Base-by-base conservation (phyloP, 2,113 vertebrate genomes). In the Chlorocebus sabaeus region DNA sequence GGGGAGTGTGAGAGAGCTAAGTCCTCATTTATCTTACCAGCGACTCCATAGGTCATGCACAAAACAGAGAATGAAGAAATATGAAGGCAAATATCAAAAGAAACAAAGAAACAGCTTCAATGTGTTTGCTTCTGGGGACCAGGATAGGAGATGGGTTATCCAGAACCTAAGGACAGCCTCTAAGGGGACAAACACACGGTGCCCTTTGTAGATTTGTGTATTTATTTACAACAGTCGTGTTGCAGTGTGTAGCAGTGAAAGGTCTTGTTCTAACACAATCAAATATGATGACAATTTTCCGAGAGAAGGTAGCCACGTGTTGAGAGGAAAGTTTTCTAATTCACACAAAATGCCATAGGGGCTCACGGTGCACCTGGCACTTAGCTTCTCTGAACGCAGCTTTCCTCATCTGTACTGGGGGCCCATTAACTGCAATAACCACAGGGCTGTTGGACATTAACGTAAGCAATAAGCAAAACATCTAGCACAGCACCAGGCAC, bases 381-480 rank as follows among this genome's bases (percentile, higher is more conserved):
- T 22, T 75, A 16, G 0, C 30, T 38, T 73, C 79, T 43, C 22
- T 18, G 59, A 25, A 68, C 6, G 11, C 52, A 30, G 61, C 38
- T n/a, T 25, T 67, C 78, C 8, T 59, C 57, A 9, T 81, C 32
- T 25, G 17, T 38, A 17, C 12, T 2, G 40, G 10, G 20, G 22
- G 32, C 64, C 64, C 35, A 48, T 1, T 5, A 35, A 27, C 3
- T 6, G 25, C 80, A 20, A 8, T 22, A 14, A 8, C 17, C 90
- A 35, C 76, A 17, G 61, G 20, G 9, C 30, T 18, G 20, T 16
- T 10, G 78, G 48, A 35, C 11, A 4, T 5, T 32, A 40, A 35
- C 3, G 0, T 23, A 81, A 73, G 30, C 1, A 9, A 0, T 23
- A 81, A 73, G 30, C 1, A 9, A 83, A 59, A 3, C 5, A 5